Conservation (phyloP, 1,140 invertebrate genomes). For the Neodiprion fabricii region DNA sequence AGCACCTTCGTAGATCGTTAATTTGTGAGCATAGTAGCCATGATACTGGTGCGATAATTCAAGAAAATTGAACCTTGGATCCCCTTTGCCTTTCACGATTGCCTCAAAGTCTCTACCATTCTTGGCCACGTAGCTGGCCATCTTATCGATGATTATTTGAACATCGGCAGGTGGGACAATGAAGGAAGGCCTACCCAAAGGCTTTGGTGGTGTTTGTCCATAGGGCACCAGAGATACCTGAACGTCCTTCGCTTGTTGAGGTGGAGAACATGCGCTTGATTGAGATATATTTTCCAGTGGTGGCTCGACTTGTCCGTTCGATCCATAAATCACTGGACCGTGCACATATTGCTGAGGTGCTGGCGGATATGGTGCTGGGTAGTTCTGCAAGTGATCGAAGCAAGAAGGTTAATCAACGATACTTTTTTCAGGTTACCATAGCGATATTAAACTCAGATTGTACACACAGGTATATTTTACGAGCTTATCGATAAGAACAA, state of each 20-base stretch:
- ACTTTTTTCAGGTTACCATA: background rate
- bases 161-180: slow-evolving; percentile 78
- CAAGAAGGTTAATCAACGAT: background rate
- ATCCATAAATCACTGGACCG: slow-evolving; percentile 53
- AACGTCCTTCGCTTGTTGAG: slow-evolving; percentile 37
- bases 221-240: slow-evolving; percentile 52
- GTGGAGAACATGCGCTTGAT: slow-evolving; percentile 11
- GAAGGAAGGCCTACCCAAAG: slow-evolving; percentile 59
- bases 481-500: too few species aligned
- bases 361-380: slow-evolving; percentile 40
- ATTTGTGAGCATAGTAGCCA: slow-evolving; percentile 75
- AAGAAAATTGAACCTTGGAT: slow-evolving; percentile 84
- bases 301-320: slow-evolving; percentile 49
- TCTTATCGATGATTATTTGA: slow-evolving; percentile 91
- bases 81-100: slow-evolving; percentile 85
- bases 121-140: slow-evolving; percentile 93
- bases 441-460: background rate
- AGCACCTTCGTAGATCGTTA: slow-evolving; percentile 58
- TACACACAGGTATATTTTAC: background rate
- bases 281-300: slow-evolving; percentile 27
- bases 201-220: slow-evolving; percentile 53
- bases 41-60: slow-evolving; percentile 76
- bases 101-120: slow-evolving; percentile 93
- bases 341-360: slow-evolving; percentile 57
- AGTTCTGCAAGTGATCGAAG: slow-evolving; percentile 38